Base-by-base conservation (phyloP, 2,113 vertebrate genomes). In the Muntiacus reevesi region DNA sequence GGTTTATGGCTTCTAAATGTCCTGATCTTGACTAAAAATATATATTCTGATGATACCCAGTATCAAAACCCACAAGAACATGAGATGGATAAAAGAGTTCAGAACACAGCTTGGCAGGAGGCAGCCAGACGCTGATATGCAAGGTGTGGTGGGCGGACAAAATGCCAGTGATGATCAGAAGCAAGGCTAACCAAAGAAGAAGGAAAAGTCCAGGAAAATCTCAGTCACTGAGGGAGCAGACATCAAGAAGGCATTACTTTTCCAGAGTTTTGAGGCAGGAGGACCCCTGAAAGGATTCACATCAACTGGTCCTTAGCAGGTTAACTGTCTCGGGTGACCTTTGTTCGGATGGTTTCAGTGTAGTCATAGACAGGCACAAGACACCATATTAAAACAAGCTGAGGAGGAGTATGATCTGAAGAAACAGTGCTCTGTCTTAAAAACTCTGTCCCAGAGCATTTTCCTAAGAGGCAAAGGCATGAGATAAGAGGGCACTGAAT, bases 111-210 rank as follows among this genome's bases (percentile, higher is more conserved):
- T 15, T 27, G 52, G 36, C 55, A 64, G 33, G 28, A 15, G 52
- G 25, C 28, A 57, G n/a, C 9, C 6, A 36, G 40, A 36, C 27
- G 55, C 9, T 6, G 3, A 3, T 2, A 12, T 0, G 0, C 0
- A 1, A 2, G 54, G n/a, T 30, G 16, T n/a, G 27, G 40, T 36
- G 8, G 11, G 3, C 25, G 3, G 14, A 55, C 30, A 9, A 7
- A 33, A 79, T 40, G n/a, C 47, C 60, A 9, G 0, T 4, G 43
- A 79, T 54, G 36, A 60, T 40, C 17, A 30, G 36, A 71, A 43
- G 43, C 83, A 17, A 28, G 3, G 25, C 47, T 7, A 4, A 23
- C 14, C 21, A 60, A 14, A 62, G 33, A 60, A 71, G 0, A 88
- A 3, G 0, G 4, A 47, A 52, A 59, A 2, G 21, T 81, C 88